Conservation (phyloP, 2,113 vertebrate genomes). For the Myotis brandtii region DNA sequence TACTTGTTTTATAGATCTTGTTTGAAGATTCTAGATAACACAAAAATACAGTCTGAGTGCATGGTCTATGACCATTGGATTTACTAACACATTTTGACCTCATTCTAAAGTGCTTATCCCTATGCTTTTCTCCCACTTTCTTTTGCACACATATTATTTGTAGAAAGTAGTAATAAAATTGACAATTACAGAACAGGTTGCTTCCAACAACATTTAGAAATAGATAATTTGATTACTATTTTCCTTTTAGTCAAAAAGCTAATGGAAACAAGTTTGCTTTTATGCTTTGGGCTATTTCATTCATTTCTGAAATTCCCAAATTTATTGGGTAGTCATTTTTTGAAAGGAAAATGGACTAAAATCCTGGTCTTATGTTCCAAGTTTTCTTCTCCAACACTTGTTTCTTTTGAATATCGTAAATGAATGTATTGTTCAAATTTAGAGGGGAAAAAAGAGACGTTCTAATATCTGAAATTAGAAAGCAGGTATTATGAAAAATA, state of each 20-base stretch:
- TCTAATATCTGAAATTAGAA: not conserved
- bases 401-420: not conserved
- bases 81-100: not conserved
- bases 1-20: not conserved
- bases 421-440: not conserved
- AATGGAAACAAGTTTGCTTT: not conserved
- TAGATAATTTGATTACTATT: not conserved
- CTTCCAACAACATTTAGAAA: conserved; percentile 34
- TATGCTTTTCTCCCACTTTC: not conserved
- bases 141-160: not conserved
- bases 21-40: not conserved
- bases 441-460: not conserved
- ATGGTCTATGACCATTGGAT: not conserved
- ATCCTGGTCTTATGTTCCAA: not conserved
- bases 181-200: not conserved
- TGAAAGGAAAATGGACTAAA: not conserved
- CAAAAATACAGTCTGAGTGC: not conserved
- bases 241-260: not conserved
- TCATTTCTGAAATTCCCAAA: conserved; percentile 24
- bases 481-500: not conserved
- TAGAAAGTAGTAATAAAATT: not conserved
- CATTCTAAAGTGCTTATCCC: not conserved
- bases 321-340: not conserved
- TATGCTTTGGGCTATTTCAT: not conserved
- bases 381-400: not conserved